Evolutionary conservation across 2,888 invertebrate species (phyloP), one percentile per base, ranked within the genome.

Genomic region (Drosophila neotestacea): DNA sequence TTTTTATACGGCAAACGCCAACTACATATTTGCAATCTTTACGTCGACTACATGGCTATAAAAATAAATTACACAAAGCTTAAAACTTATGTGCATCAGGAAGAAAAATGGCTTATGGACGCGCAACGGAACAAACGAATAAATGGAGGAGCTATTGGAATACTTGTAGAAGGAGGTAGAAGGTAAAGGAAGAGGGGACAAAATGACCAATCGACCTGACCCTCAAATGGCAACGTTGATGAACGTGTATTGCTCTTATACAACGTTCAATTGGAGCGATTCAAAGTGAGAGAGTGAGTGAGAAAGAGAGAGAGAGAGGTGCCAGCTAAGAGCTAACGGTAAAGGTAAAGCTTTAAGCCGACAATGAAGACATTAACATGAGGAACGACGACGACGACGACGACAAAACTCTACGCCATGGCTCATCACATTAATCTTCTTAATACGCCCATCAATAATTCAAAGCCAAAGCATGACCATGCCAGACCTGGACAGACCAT

Each of bases 281-380:
- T 64, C 66, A 42, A 77, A 44, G 30, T 16, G 30, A 2, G 41
- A 32, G 41, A n/a, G 32, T 16, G 32, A 6, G 11, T 6, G 32
- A 30, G 13, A 3, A 32, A 41, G 41, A 22, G 32, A 32, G 32
- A 6, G 11, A 34, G 6, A 13, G 11, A 3, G 28, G 54, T 60
- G 55, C 16, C 68, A 42, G 63, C 60, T 50, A 56, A 52, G 39
- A 56, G 73, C 61, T 77, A 80, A 71, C 84, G 68, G 81, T 72
- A 81, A 81, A 88, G 87, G 89, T 85, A 73, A 67, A 63, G 73
- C 89, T 85, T 63, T 58, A 71, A 88, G 84, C 84, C 88, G 88
- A 84, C 86, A 85, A 85, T 85, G 88, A 85, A 85, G 88, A 85
- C 85, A 87, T 85, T 89, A 85, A 85, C 85, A 85, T 89, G 88